Evolutionary conservation across 2,888 invertebrate genomes (phyloP), one percentile per base, ranked within the genome.

Genomic region (Agrenia bidenticulata): DNA sequence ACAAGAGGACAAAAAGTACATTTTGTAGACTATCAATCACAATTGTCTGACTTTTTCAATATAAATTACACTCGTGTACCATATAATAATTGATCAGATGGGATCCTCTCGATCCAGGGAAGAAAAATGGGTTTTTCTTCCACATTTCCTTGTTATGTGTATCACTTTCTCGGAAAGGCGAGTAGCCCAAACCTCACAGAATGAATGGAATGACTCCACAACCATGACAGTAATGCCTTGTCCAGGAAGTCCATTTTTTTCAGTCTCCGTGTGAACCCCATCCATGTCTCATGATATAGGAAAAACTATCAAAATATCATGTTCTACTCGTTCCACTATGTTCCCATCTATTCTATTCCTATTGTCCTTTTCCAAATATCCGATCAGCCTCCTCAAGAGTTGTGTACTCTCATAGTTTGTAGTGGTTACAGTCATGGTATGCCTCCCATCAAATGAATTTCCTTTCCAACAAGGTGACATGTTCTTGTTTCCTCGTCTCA

Each of bases 81-180:
- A n/a, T 11, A 58, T 24, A 58, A 58, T 58, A 58, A 58, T 58
- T 58, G 58, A 58, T 58, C 58, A 58, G 58, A 58, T 58, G 49
- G 58, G 58, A 58, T 57, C 37, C 41, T 21, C 21, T 37, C 41
- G 4, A 41, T 58, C 23, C 5, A 9, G 23, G 39, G 32, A 55
- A 55, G 55, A 55, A 37, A 57, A 57, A 57, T 57, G 57, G n/a
- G 19, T 37, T 27, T 57, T 41, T 2, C 39, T 21, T 27, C 9
- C 39, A 41, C 57, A 57, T 23, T 37, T 41, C 55, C 39, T 51
- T 51, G 51, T 51, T 51, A 51, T 23, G 21, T 23, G 51, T 2
- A 51, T 24, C 23, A 23, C 15, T 45, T 45, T 5, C 15, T 15
- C 15, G 5, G 4, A 51, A 2, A 23, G 19, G 24, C 24, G 2